phyloP scores from a whole-genome alignment of 2,797 vertebrate species.

The Adelosebastes latens region DNA sequence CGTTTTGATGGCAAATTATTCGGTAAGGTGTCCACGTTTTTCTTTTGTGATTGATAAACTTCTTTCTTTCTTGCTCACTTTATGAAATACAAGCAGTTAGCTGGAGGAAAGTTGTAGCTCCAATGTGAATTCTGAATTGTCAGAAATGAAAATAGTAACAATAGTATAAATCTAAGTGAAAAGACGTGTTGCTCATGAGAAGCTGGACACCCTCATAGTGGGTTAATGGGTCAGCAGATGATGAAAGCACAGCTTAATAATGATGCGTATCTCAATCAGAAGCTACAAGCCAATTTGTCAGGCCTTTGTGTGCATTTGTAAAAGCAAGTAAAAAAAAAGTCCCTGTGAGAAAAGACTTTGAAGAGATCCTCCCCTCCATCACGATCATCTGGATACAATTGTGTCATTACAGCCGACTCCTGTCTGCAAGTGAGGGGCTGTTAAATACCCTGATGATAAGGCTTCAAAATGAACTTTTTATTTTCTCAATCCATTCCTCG shows the following conservation, averaged over 20 bases:
- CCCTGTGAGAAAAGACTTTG: conserved; percentile 42
- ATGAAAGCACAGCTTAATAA: conserved; percentile 49
- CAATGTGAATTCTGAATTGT: not conserved
- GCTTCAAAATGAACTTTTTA: conserved; percentile 51
- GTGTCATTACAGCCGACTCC: conserved; percentile 70
- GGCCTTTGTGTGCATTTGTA: conserved; percentile 24
- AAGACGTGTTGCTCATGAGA: not conserved
- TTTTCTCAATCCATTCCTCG: conserved; percentile 30
- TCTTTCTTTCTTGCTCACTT: not conserved
- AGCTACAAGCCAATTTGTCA: conserved; percentile 36
- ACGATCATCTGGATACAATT: conserved; percentile 82
- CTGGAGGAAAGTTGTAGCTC: not conserved
- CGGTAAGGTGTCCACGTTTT: not conserved
- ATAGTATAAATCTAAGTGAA: not conserved
- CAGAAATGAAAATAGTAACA: not conserved
- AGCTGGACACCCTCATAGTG: not conserved
- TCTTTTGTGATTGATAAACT: not conserved
- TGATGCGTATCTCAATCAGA: conserved; percentile 55
- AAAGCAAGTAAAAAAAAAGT: conserved; percentile 20
- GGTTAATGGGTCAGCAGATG: conserved; percentile 7
- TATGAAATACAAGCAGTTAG: not conserved
- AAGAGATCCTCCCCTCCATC: conserved; percentile 37
- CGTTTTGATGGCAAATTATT: not conserved
- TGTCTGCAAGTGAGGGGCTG: conserved; percentile 61
- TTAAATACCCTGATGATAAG: conserved; percentile 63